Base-by-base conservation (phyloP, 2,113 vertebrate species). In the Pteruthius melanotis region DNA sequence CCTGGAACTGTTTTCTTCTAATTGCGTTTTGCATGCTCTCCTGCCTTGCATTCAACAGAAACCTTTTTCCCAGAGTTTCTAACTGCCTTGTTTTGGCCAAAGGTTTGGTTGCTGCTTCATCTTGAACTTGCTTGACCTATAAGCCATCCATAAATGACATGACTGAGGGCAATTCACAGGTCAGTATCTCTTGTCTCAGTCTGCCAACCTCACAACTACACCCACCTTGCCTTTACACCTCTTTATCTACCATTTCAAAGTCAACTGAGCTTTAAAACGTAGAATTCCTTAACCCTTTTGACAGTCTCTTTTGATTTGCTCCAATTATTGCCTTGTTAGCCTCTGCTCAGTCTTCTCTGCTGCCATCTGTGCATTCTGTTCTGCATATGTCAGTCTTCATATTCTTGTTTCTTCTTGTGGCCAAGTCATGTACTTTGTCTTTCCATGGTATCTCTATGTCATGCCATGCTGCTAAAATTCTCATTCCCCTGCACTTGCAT, bases 61-160 rank as follows among this genome's bases (percentile, higher is more conserved):
- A 69, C 5, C 6, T 69, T 82, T 68, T 63, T 49, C 28, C 27
- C 50, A 69, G 35, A 47, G 28, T 74, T 89, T 86, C 59, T 69
- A 42, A 23, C 37, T 20, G 37, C 22, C 37, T 74, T 0, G 0
- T 45, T 63, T 72, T 61, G n/a, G 26, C 30, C 22, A 44, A 80
- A 71, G 14, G 31, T 42, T 4, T 1, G 21, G 30, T 28, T 0
- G 0, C 17, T 74, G 35, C 14, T 91, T 54, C 31, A 50, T 37
- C 45, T 37, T 49, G 59, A 80, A 15, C 28, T 90, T 92, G 20
- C 37, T 90, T 72, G 50, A 45, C 22, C 24, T 35, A 20, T n/a
- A 40, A 89, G 15, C 15, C n/a, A 42, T 31, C 21, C 63, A 52
- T 66, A 75, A 87, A 56, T 72, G 49, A 28, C 20, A 35, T 2